Evolutionary conservation across 2,888 invertebrate species (phyloP).

Genomic region (Cryptus viduatorius): DNA sequence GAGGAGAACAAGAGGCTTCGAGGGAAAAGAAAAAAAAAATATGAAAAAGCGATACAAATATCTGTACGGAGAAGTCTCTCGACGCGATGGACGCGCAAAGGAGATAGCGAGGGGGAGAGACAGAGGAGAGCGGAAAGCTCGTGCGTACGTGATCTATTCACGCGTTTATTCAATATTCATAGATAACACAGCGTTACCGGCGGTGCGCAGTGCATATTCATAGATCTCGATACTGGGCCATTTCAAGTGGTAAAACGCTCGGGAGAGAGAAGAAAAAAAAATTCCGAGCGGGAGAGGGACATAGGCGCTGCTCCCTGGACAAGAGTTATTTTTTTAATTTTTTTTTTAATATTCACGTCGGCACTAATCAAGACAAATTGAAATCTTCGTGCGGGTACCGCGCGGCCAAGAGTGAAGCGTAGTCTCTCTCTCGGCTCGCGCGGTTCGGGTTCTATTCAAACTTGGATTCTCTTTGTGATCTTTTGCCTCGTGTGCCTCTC

Average conservation of each 20-base stretch:
- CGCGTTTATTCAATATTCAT: constrained; percentile 63
- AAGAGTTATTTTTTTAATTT: constrained; percentile 39
- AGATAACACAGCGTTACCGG: constrained; percentile 58
- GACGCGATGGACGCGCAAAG: constrained; percentile 19
- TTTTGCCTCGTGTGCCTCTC: constrained; percentile 11
- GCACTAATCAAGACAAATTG: constrained; percentile 82
- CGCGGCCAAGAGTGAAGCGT: constrained; percentile 4
- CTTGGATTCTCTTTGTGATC: constrained; percentile 56
- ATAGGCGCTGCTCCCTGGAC: constrained; percentile 42
- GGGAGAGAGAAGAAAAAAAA: constrained; percentile 17
- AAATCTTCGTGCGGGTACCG: constrained; percentile 76
- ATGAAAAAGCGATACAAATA: constrained; percentile 11
- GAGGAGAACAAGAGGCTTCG: constrained; percentile 33
- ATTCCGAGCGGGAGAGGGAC: constrained; percentile 19
- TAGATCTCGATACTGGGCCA: constrained; percentile 50
- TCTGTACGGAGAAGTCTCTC: constrained; percentile 3
- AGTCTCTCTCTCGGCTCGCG: not conserved
- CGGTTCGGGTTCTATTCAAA: constrained; percentile 68
- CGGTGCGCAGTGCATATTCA: constrained; percentile 66
- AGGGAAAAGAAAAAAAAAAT: constrained; percentile 1
- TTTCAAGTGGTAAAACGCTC: constrained; percentile 18
- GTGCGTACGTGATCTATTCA: constrained; percentile 66
- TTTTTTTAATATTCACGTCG: constrained; percentile 81
- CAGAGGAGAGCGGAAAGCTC: constrained; percentile 34
- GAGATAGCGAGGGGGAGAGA: too few relatives aligned